These are phyloP conservation scores for Rhingia rostrata DNA, from an alignment of 2,888 invertebrate genomes.

Conservation along the genomic window DNA sequence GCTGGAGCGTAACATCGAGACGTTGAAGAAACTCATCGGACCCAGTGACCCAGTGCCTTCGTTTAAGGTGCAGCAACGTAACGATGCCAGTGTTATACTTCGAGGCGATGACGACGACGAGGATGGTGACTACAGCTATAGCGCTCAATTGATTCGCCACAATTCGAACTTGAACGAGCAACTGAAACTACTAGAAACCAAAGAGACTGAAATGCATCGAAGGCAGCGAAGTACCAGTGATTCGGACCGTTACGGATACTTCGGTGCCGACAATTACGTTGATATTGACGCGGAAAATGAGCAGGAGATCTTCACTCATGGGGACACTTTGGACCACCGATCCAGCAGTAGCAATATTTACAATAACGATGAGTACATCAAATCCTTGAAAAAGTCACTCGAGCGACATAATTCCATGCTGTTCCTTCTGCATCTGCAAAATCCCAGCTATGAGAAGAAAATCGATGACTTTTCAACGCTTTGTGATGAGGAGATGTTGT, in stretches of 20 bases:
- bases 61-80: constrained; percentile 21
- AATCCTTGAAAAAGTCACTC: constrained; percentile 80
- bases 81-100: constrained; percentile 52
- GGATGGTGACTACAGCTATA: constrained; percentile 57
- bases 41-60: constrained; percentile 39
- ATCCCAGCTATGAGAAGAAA: constrained; percentile 80
- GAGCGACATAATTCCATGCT: constrained; percentile 82
- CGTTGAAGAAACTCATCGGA: constrained; percentile 81
- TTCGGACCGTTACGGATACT: constrained; percentile 51
- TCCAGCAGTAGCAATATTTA: constrained; percentile 79
- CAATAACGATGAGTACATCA: constrained; percentile 82
- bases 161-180: constrained; percentile 82
- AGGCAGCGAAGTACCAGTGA: constrained; percentile 74
- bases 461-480: constrained; percentile 75
- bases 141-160: constrained; percentile 78
- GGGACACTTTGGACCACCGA: constrained; percentile 44
- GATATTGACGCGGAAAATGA: constrained; percentile 74
- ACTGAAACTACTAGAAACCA: constrained; percentile 80
- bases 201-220: constrained; percentile 80
- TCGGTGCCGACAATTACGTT: constrained; percentile 69
- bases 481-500: constrained; percentile 76
- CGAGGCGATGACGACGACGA: constrained; percentile 50
- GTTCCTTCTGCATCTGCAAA: constrained; percentile 81
- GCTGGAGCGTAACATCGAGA: constrained; percentile 81
- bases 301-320: constrained; percentile 70